Base-by-base conservation (phyloP, 2,888 invertebrate genomes). In the Pristionchus exspectatus region DNA sequence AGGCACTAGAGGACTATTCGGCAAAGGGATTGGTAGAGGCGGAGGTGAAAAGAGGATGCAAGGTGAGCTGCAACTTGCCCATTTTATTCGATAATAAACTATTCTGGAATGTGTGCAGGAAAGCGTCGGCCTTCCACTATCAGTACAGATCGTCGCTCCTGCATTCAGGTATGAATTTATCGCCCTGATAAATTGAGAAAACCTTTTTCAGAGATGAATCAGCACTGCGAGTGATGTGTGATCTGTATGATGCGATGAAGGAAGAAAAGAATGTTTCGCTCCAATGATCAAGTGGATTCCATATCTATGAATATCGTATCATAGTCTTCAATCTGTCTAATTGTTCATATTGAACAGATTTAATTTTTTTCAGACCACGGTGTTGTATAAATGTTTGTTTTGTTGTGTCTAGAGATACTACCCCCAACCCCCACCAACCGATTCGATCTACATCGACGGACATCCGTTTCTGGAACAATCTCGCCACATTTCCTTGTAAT, bases 221-320 rank as follows among this genome's bases (percentile, higher is more conserved):
- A 10, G 83, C 30, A 2, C 83, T 83, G 1, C 10, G 83, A 38
- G 27, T 83, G 18, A 83, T 83, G 83, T 14, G 24, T 27, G 83
- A 83, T 54, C 83, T 50, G 10, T 83, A 27, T n/a, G 83, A 83
- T 10, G 83, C 7, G n/a, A 54, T 30, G 33, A 83, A 83, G 83
- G 21, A 83, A 50, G 5, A 30, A 83, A 7, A 69, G 69, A 24
- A 63, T 24, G 59, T 24, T 44, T 44, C 44, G 3, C 3, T 44
- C 44, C 44, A 44, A 9, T 44, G 9, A 44, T 44, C 44, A 44
- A 44, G 9, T 44, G 9, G 3, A 44, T 3, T 0, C n/a, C 24
- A 63, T 21, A 2, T 24, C 56, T 2, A 56, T 56, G 56, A 18
- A 2, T 56, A 56, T 9, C 14, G 56, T 56, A 18, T 18, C 18